Evolutionary conservation across 2,888 invertebrate species (phyloP), one percentile per base, ranked within the genome.

Genomic region (Andrena bicolor): DNA sequence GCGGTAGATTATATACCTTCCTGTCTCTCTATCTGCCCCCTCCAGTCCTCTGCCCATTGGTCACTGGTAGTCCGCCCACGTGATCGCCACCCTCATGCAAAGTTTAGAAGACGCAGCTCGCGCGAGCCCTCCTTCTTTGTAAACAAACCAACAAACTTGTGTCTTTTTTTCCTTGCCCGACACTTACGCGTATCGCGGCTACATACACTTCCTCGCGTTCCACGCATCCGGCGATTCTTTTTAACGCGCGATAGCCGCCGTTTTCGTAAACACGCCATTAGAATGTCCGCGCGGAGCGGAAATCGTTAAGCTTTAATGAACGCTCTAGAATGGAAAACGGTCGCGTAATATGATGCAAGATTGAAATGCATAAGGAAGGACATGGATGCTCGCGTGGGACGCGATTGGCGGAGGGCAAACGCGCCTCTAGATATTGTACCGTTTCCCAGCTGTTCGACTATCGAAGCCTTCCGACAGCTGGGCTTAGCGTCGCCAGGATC

Each of bases 1-100:
- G 90, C 88, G 88, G 88, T 82, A 85, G 82, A 66, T 90, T 93
- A 92, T 92, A 92, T 92, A 91, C 71, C 70, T 86, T 85, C 84
- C 41, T 56, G 32, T 74, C 13, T 23, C 30, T 10, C 28, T 56
- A 66, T 75, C 69, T 30, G 23, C 23, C 58, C 49, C 8, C 56
- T 66, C 8, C 28, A 48, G 1, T 63, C 48, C 49, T 16, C 49
- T 23, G 3, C 4, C 51, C 23, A 23, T 23, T 56, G 49, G 32
- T 58, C 51, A 35, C 20, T 56, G 60, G 48, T 48, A 61, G 71
- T 73, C 70, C 20, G 75, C 76, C 41, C 86, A 85, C 84, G 86
- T 86, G 86, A 86, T 74, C 72, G 72, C 53, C 60, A 64, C 32
- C 61, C 79, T 77, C 76, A 51, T 65, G 53, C 72, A 73, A 71